Percentiles rank a stretch among this genome's conserved stretches.
These are phyloP conservation scores for Cladorhizidae sp. DNA, from an alignment of 37 sponge, comb jelly and placozoan species.

Conservation along the genomic window DNA sequence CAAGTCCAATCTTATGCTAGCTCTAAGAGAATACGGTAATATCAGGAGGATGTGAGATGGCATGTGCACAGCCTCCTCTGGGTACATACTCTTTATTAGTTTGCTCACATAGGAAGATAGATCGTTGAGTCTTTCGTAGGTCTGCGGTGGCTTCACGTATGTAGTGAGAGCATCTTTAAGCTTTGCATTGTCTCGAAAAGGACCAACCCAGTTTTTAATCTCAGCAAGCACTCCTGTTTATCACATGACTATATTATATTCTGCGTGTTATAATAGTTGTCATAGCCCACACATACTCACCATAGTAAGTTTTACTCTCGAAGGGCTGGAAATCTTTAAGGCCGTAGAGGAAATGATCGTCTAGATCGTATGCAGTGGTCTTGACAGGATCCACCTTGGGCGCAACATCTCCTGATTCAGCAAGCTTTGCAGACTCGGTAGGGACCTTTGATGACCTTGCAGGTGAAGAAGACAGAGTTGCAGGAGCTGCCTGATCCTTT, in stretches of 20 bases:
- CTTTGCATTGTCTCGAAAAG: constrained; percentile 18
- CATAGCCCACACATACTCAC: neutral
- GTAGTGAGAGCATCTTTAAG: constrained; percentile 17
- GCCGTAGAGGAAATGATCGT: constrained; percentile 30
- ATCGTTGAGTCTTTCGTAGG: constrained; percentile 23
- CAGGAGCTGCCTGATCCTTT: no score
- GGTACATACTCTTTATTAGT: neutral
- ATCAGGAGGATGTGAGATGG: no score
- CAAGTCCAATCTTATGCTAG: neutral
- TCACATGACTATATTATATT: neutral
- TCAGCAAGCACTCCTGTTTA: constrained; percentile 35
- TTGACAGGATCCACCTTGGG: no score
- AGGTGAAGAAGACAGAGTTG: no score
- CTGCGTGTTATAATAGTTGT: neutral
- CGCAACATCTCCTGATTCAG: no score
- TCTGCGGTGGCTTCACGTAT: constrained; percentile 20
- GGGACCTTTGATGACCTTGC: no score
- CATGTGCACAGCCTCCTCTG: no score
- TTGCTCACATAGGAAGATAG: constrained; percentile 38
- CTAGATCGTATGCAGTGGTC: no score
- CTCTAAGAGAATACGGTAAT: neutral
- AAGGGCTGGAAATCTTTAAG: constrained; percentile 44
- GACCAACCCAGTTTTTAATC: constrained; percentile 19
- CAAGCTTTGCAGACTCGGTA: no score
- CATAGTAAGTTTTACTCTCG: constrained; percentile 29